Percentiles rank a stretch among this genome's conserved stretches.
phyloP scores from a whole-genome alignment of 2,113 vertebrate species.

The Brevimyrus niger region DNA sequence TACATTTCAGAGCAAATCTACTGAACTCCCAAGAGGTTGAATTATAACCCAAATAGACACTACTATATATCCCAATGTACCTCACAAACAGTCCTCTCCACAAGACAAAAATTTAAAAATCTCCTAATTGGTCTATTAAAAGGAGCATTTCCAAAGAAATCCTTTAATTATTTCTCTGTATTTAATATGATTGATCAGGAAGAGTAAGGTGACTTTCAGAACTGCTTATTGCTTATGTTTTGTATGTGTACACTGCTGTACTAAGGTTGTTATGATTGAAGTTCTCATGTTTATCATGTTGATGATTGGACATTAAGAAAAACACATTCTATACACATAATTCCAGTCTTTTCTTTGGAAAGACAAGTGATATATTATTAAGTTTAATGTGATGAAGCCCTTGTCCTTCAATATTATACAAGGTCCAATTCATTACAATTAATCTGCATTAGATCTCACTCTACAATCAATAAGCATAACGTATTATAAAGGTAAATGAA shows the following conservation, averaged over 20 bases:
- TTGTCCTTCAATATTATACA: neutral
- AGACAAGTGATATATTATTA: neutral
- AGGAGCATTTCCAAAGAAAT: neutral
- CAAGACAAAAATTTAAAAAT: neutral
- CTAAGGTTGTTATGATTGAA: neutral
- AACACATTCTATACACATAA: neutral
- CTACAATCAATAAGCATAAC: neutral
- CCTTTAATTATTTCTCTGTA: neutral
- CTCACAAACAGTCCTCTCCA: neutral
- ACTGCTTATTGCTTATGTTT: neutral
- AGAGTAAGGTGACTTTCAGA: neutral
- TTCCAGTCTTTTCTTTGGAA: neutral
- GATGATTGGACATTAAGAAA: neutral
- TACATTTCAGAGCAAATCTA: neutral
- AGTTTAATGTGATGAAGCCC: neutral
- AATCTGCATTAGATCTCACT: neutral
- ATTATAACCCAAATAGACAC: neutral
- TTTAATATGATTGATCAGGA: neutral
- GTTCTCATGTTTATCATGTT: neutral
- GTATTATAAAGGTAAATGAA: neutral
- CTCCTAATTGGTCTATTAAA: neutral
- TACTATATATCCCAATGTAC: neutral
- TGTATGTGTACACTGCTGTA: neutral
- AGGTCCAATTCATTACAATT: neutral
- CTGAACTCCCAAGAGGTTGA: neutral